Evolutionary conservation across 2,797 vertebrate species (phyloP), one percentile per base, ranked within the genome.

Genomic region (Poeciliopsis gracilis): DNA sequence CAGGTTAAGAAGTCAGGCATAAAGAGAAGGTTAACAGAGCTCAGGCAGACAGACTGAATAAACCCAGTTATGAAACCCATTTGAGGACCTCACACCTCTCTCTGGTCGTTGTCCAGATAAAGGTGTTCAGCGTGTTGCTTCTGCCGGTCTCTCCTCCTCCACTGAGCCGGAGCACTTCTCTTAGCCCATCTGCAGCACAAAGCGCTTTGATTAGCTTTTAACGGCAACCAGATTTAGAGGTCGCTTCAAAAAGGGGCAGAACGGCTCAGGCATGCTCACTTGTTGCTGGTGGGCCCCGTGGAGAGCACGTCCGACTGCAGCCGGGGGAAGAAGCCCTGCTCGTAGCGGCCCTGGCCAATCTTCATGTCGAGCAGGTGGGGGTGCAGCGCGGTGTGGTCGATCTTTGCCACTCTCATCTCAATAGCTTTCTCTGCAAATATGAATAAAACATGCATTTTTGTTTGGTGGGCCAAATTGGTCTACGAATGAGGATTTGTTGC

Each of bases 291-390:
- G 89, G 98, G 98, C 79, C 98, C 98, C 0, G 96, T 96, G 79
- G 97, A 98, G 73, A 99, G 97, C 69, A 99, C 98, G 18, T 98
- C 98, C 13, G 97, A 97, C 90, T 99, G 98, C 77, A 99, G 95
- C 23, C 96, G 97, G 46, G 98, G 98, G 91, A 99, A 99, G 95
- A 99, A 99, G 79, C 98, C 98, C 12, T 97, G 97, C 89, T 99
- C 97, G 0, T 99, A 99, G 77, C 99, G 99, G 4, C 98, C 98
- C 94, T 99, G 98, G 57, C 98, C 98, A 33, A 99, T 99, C 95
- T 98, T 99, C 98, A 99, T 99, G 92, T 99, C 98, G 93, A 99
- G 94, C 82, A 99, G 95, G 91, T 99, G 98, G 15, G 98, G 98
- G 79, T 99, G 98, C 82, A 99, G 94, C 11, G 98, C 98, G 3